A percentile compares a stretch with the other conserved stretches of the same genome.
Conservation (phyloP, 2,888 invertebrate species). For the Mystacides longicornis region DNA sequence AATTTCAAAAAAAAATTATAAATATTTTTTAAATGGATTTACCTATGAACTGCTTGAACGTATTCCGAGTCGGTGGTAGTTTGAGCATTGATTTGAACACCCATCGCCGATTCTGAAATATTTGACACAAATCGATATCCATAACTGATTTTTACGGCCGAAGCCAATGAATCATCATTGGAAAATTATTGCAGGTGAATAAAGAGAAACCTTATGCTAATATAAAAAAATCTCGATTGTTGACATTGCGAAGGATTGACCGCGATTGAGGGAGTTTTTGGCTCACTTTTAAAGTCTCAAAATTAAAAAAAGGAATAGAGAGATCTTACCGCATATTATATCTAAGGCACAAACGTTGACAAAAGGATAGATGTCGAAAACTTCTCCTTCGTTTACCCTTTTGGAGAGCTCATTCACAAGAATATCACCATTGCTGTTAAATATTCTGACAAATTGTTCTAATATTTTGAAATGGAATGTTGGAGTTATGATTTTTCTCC, state of each 20-base stretch:
- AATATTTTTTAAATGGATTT: no score
- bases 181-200: no score
- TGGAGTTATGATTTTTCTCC: conserved; percentile 41
- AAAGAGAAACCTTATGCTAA: no score
- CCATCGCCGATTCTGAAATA: conserved; percentile 57
- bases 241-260: no score
- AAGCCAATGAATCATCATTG: no score
- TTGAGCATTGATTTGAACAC: conserved; percentile 51
- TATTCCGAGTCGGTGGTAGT: conserved; percentile 43
- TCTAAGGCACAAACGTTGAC: conserved; percentile 45
- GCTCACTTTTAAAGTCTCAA: no score
- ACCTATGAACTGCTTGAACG: conserved; percentile 39
- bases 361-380: conserved; percentile 40
- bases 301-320: no score
- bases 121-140: not conserved
- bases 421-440: conserved; percentile 30
- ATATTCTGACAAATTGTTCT: conserved; percentile 34
- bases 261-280: no score
- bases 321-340: conserved; percentile 48
- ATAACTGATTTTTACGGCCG: no score
- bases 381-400: conserved; percentile 9
- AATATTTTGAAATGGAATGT: conserved; percentile 43
- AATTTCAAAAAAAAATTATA: no score
- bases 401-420: conserved; percentile 12
- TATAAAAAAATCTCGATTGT: no score